phyloP scores from a whole-genome alignment of 2,113 vertebrate genomes.

The Xyrauchen texanus region DNA sequence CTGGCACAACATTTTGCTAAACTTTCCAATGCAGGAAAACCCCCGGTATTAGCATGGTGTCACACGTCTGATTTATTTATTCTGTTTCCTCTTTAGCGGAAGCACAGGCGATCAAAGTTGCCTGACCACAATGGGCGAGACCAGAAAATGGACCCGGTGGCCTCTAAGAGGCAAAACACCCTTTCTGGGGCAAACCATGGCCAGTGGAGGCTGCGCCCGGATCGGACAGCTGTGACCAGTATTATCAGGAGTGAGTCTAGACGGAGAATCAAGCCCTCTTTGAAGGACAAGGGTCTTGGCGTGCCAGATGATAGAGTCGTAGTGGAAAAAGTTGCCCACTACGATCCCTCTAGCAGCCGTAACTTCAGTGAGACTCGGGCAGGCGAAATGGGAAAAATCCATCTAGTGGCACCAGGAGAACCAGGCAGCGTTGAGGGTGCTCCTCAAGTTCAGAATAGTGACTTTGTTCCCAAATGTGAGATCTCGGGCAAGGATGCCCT shows the following conservation, averaged over 20 bases:
- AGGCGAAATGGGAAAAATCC: conserved; percentile 65
- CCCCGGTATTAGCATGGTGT: neutral
- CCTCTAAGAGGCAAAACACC: conserved; percentile 56
- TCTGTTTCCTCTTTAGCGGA: conserved; percentile 71
- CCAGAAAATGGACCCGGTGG: conserved; percentile 70
- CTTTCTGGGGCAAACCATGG: conserved; percentile 73
- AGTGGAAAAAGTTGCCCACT: conserved; percentile 55
- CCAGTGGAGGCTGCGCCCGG: conserved; percentile 73
- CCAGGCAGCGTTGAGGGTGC: conserved; percentile 92
- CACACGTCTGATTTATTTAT: neutral
- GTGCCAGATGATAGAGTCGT: conserved; percentile 54
- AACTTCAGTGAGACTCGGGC: conserved; percentile 78
- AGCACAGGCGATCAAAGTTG: conserved; percentile 81
- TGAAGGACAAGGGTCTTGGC: conserved; percentile 62
- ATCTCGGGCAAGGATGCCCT: conserved; percentile 91
- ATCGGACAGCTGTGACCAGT: conserved; percentile 67
- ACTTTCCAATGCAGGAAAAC: no score
- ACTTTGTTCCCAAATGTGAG: conserved; percentile 91
- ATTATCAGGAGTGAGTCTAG: conserved; percentile 72
- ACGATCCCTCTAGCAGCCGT: conserved; percentile 81
- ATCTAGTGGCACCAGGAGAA: conserved; percentile 80
- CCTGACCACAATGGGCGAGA: conserved; percentile 87
- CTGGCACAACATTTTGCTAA: no score
- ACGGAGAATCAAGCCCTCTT: conserved; percentile 60
- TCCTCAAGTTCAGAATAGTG: conserved; percentile 82